Evolutionary conservation across 2,888 invertebrate species (phyloP).

Genomic region (Spilosoma lubricipeda): DNA sequence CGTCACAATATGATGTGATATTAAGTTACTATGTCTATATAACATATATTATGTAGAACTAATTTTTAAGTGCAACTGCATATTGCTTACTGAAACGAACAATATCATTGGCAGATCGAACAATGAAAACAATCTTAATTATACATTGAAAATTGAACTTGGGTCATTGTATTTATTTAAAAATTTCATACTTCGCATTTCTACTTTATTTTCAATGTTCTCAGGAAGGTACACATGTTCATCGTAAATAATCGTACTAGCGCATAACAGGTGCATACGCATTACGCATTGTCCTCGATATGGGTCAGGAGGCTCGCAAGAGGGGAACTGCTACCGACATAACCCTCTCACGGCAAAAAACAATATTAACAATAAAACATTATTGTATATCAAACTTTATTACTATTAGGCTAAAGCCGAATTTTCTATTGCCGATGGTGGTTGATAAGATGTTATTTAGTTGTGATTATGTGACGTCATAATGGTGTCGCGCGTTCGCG

Average conservation of each 20-base stretch:
- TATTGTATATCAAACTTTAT: constrained; percentile 31
- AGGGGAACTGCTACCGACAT: constrained; percentile 53
- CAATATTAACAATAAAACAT: constrained; percentile 10
- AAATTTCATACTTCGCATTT: neutral
- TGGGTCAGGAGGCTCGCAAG: constrained; percentile 78
- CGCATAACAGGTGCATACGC: constrained; percentile 74
- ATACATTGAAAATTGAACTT: neutral
- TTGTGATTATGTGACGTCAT: constrained; percentile 74
- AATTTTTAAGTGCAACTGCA: neutral
- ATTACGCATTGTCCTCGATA: constrained; percentile 74
- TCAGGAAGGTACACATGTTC: too few species aligned
- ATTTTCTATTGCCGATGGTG: constrained; percentile 24
- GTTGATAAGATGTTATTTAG: constrained; percentile 30
- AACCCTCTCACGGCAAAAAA: constrained; percentile 40
- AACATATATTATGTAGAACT: too few species aligned
- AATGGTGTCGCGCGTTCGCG: constrained; percentile 73
- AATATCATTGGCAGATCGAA: neutral
- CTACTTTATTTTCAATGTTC: neutral
- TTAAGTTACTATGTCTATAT: too few species aligned
- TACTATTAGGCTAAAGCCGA: constrained; percentile 12
- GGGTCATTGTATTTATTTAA: neutral
- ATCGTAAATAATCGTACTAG: constrained; percentile 42
- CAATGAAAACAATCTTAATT: neutral
- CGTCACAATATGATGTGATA: too few species aligned
- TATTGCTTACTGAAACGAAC: neutral